Percentiles rank a stretch among this genome's conserved stretches.
phyloP scores from a whole-genome alignment of 2,113 vertebrate genomes.

The Greenwoodochromis staneri region DNA sequence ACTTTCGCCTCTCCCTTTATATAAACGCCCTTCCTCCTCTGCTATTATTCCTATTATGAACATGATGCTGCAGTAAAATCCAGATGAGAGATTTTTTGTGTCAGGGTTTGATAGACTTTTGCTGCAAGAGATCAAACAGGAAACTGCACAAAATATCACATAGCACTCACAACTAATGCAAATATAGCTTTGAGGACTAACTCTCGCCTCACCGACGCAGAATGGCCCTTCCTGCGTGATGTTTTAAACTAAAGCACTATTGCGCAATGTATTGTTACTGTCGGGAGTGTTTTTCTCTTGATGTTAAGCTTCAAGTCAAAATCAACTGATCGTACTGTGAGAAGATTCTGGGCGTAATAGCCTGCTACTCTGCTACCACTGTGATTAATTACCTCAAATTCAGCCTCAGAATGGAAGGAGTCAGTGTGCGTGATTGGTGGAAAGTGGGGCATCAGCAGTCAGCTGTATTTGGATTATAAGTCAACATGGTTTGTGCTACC shows the following conservation, averaged over 20 bases:
- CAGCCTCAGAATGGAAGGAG: background rate
- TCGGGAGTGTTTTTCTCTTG: background rate
- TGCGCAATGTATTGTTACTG: background rate
- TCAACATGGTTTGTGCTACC: conserved; percentile 39
- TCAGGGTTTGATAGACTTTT: background rate
- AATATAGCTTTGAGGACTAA: background rate
- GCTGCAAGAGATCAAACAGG: background rate
- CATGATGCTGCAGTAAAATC: background rate
- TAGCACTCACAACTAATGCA: background rate
- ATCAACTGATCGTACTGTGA: background rate
- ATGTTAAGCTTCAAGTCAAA: conserved; percentile 14
- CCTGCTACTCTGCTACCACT: background rate
- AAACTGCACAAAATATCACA: background rate
- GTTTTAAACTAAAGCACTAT: background rate
- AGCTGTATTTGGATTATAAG: conserved; percentile 53
- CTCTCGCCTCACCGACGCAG: background rate
- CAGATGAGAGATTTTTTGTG: background rate
- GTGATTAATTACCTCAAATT: conserved; percentile 26
- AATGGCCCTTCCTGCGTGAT: background rate
- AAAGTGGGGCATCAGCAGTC: conserved; percentile 47
- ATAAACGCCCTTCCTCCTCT: background rate
- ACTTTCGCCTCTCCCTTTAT: background rate
- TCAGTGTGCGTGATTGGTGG: conserved; percentile 8
- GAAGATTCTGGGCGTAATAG: background rate
- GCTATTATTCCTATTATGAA: background rate